Percentiles rank a stretch among this genome's conserved stretches.
Evolutionary conservation across 2,888 invertebrate genomes (phyloP).

Genomic region (Heliconius aoede): DNA sequence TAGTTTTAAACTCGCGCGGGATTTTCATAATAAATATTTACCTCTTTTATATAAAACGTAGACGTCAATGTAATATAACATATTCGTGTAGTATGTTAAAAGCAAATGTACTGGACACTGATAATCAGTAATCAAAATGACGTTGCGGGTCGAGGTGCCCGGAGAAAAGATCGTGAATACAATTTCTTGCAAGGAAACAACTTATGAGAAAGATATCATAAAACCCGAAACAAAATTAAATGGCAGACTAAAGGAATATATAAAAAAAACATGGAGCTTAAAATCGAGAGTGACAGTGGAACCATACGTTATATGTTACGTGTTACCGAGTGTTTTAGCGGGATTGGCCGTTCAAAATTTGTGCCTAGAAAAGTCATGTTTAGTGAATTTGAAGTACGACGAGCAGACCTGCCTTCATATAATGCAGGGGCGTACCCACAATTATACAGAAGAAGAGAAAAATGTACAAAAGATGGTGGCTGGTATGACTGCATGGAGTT

Average conservation of each 20-base stretch:
- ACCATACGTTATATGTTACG: slow-evolving; percentile 86
- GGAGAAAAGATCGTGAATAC: slow-evolving; percentile 72
- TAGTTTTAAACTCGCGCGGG: slow-evolving; percentile 9
- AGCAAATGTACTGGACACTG: slow-evolving; percentile 45
- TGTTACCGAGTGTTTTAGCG: slow-evolving; percentile 86
- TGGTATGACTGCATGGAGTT: slow-evolving; percentile 84
- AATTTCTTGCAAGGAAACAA: slow-evolving; percentile 73
- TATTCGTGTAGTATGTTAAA: slow-evolving; percentile 46
- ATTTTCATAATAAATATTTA: slow-evolving; percentile 32
- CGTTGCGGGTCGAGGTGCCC: slow-evolving; percentile 79
- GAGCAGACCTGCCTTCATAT: slow-evolving; percentile 80
- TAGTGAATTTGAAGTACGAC: slow-evolving; percentile 82
- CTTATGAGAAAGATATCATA: slow-evolving; percentile 62
- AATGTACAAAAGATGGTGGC: slow-evolving; percentile 81
- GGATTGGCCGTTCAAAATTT: slow-evolving; percentile 84
- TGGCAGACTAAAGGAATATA: slow-evolving; percentile 68
- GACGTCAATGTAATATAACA: slow-evolving; percentile 43
- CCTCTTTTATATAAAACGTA: slow-evolving; percentile 21
- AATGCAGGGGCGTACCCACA: slow-evolving; percentile 73
- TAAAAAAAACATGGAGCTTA: slow-evolving; percentile 73
- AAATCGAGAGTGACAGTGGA: slow-evolving; percentile 85
- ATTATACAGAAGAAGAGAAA: slow-evolving; percentile 72
- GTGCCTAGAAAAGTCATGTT: slow-evolving; percentile 84
- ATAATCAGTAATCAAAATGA: slow-evolving; percentile 69
- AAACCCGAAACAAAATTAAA: slow-evolving; percentile 68